phyloP scores from a whole-genome alignment of 23 tunicate species.

The Diplosoma virens region DNA sequence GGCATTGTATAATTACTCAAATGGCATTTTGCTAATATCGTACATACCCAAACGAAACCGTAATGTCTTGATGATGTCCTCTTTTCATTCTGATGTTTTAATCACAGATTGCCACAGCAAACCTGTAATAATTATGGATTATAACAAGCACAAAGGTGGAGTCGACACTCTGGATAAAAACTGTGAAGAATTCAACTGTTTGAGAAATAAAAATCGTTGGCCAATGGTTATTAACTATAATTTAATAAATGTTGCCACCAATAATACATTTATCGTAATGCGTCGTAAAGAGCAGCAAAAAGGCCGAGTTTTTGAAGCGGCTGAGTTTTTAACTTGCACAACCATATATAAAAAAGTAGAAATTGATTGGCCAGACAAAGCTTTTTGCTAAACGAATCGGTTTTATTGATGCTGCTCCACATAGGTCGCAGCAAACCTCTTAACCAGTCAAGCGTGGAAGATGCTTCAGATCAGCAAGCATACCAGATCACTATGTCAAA shows the following conservation, averaged over 20 bases:
- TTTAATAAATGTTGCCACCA: constrained; percentile 15
- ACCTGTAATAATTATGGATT: constrained; percentile 23
- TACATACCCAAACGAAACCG: constrained; percentile 25
- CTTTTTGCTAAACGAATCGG: constrained; percentile 23
- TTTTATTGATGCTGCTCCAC: constrained; percentile 12
- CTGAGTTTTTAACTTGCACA: constrained; percentile 31
- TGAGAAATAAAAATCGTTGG: constrained; percentile 16
- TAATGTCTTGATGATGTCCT: constrained; percentile 25
- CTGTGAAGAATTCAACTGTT: constrained; percentile 7
- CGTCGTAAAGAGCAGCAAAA: no score
- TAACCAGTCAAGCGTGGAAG: constrained; percentile 19
- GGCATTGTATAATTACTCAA: constrained; percentile 19
- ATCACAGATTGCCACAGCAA: constrained; percentile 16
- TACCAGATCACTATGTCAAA: no score
- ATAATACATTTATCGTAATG: constrained; percentile 15
- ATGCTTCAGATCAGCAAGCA: constrained; percentile 40
- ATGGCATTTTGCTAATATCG: constrained; percentile 23
- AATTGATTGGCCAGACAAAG: constrained; percentile 17
- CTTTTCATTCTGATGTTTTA: constrained; percentile 16
- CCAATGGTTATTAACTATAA: constrained; percentile 24
- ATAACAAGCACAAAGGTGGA: constrained; percentile 32
- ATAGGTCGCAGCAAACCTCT: background rate
- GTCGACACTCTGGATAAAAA: constrained; percentile 25
- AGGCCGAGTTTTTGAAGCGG: no score
- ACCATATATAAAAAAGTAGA: constrained; percentile 12